Base-by-base conservation (phyloP, 2,113 vertebrate species). In the Solea senegalensis region DNA sequence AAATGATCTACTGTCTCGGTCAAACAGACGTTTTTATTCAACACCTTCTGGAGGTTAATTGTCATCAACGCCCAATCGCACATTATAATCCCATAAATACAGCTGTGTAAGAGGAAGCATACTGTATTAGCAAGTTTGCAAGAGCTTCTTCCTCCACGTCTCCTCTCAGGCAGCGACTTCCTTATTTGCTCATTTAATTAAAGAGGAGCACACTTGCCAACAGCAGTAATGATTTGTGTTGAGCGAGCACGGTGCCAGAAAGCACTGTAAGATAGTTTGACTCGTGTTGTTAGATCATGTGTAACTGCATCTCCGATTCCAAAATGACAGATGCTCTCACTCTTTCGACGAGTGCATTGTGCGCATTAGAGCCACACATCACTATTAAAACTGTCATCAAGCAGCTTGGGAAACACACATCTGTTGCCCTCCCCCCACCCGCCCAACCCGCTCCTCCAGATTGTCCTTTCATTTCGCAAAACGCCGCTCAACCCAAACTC, bases 341-440 rank as follows among this genome's bases (percentile, higher is more conserved):
- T 81, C 75, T 74, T 45, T 45, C 11, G 73, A 80, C 58, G 28
- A 26, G 48, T 27, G 21, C 72, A 68, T 61, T 61, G 21, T 61
- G n/a, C 58, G 65, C 74, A 83, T 48, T 78, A 69, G 11, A 80
- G 63, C 81, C 75, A 69, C 76, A 78, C 72, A 53, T 85, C 78
- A 46, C 72, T 75, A 72, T 90, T 82, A 83, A 87, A 89, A 78
- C 80, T 68, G 83, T 82, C 86, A 91, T 91, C 86, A 87, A 82
- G 81, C 85, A 82, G 80, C 78, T 82, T 86, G 76, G 58, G 81
- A 88, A 81, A 90, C 90, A 85, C 53, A 70, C 52, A 83, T 72
- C 45, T 65, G 65, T 61, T 13, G 26, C 26, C 2, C 14, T 13
- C 7, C 48, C 13, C 28, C 5, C 50, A 10, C 8, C 2, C 52